phyloP scores from a whole-genome alignment of 1,140 invertebrate species.

The Drosophila persimilis region DNA sequence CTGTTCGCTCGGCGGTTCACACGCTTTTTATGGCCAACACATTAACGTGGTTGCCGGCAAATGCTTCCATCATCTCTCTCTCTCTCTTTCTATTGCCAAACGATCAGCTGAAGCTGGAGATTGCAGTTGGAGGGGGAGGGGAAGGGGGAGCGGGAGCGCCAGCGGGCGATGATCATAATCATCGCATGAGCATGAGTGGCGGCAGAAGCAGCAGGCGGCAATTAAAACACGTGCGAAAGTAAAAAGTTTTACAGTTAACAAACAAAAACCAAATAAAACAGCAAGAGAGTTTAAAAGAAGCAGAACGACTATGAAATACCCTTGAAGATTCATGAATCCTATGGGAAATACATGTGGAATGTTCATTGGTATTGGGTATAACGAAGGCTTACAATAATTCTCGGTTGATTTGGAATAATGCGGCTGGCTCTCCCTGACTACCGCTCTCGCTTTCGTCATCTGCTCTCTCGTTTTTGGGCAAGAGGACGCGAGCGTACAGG shows the following conservation, averaged over 20 bases:
- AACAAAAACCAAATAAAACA: conserved; percentile 19
- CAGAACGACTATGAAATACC: not conserved
- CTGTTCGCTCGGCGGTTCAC: conserved; percentile 42
- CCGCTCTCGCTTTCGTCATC: too few relatives aligned
- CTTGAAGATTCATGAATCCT: too few relatives aligned
- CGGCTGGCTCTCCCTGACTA: too few relatives aligned
- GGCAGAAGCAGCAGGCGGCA: conserved; percentile 53
- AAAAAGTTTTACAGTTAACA: conserved; percentile 55
- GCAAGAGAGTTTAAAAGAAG: not conserved
- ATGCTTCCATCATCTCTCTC: conserved; percentile 13
- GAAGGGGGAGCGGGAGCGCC: conserved; percentile 2
- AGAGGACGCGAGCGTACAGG: too few relatives aligned
- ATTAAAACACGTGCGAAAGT: conserved; percentile 71
- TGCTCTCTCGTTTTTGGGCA: too few relatives aligned
- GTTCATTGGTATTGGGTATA: too few relatives aligned
- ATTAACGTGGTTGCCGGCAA: conserved; percentile 62
- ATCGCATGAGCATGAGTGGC: conserved; percentile 34
- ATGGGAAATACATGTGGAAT: too few relatives aligned
- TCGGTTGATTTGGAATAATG: too few relatives aligned
- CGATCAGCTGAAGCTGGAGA: conserved; percentile 16
- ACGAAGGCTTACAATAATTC: too few relatives aligned
- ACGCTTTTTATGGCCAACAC: conserved; percentile 52
- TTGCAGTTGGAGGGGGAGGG: conserved; percentile 8
- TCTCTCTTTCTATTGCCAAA: conserved; percentile 31
- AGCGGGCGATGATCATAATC: conserved; percentile 27